Conservation (phyloP, 2,113 vertebrate species). For the Oceanites oceanicus region DNA sequence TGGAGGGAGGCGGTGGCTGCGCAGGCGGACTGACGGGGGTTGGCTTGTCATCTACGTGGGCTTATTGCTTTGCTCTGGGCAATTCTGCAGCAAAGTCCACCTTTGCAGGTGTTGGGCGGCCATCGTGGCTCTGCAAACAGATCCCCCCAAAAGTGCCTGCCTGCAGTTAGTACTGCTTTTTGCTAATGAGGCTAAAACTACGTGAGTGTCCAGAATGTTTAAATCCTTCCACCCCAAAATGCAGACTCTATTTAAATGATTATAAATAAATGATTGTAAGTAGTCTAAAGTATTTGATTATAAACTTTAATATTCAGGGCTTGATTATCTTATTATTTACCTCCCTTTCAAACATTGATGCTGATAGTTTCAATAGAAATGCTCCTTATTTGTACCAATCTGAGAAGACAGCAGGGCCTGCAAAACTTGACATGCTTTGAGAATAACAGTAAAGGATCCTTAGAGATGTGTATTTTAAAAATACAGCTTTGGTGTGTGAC, state of each 20-base stretch:
- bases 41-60: not conserved
- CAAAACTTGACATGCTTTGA: not conserved
- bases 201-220: not conserved
- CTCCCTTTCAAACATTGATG: not conserved
- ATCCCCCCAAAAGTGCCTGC: not conserved
- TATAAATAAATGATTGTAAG: not conserved
- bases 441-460: not conserved
- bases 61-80: not conserved
- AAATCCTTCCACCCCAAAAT: not conserved
- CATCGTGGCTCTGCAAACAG: not conserved
- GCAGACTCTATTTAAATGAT: not conserved
- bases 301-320: not conserved
- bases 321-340: not conserved
- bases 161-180: not conserved
- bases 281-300: not conserved
- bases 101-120: rapidly evolving
- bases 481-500: not conserved
- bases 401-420: not conserved
- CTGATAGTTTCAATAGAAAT: not conserved
- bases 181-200: not conserved
- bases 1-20: not conserved
- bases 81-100: not conserved
- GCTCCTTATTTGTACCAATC: not conserved
- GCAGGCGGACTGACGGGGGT: not conserved
- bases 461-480: not conserved